These are phyloP conservation scores for Ctenomys sociabilis DNA, from an alignment of 2,113 vertebrate genomes.

Conservation along the genomic window DNA sequence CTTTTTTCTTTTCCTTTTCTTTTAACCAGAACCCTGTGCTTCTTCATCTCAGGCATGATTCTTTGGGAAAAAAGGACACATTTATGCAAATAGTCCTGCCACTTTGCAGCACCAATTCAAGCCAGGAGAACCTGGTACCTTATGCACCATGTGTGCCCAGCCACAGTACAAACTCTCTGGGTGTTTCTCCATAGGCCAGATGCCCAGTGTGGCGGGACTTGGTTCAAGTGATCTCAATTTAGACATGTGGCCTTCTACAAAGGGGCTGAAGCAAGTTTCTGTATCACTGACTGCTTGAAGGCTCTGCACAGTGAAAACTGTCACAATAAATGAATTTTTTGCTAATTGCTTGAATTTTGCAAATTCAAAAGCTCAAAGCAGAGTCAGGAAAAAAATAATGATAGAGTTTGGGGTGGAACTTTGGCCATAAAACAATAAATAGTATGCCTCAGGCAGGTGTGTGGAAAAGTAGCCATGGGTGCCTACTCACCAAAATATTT, in stretches of 20 bases:
- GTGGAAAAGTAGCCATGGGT: not conserved
- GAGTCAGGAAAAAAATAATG: not conserved
- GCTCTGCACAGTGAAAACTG: not conserved
- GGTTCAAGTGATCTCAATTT: conserved; percentile 69
- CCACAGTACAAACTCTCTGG: conserved; percentile 7
- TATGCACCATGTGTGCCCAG: conserved; percentile 1
- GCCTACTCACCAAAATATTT: not conserved
- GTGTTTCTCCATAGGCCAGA: conserved; percentile 57
- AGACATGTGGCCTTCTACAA: conserved; percentile 48
- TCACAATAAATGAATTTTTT: conserved; percentile 48
- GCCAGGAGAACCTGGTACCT: conserved; percentile 49
- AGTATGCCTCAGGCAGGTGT: not conserved
- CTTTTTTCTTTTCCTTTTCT: not conserved
- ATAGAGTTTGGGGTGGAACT: not conserved
- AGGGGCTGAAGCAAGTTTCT: not conserved
- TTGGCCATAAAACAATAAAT: not conserved
- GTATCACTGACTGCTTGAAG: conserved; percentile 16
- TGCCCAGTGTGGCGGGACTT: conserved; percentile 37
- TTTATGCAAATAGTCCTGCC: conserved; percentile 54
- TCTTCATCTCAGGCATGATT: conserved; percentile 39
- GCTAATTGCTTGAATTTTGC: conserved; percentile 30
- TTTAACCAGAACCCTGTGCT: not conserved
- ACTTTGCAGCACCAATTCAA: conserved; percentile 10
- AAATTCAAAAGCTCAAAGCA: conserved; percentile 26
- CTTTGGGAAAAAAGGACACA: not conserved